phyloP scores from a whole-genome alignment of 2,797 vertebrate genomes.

The Anolis apletophallus region DNA sequence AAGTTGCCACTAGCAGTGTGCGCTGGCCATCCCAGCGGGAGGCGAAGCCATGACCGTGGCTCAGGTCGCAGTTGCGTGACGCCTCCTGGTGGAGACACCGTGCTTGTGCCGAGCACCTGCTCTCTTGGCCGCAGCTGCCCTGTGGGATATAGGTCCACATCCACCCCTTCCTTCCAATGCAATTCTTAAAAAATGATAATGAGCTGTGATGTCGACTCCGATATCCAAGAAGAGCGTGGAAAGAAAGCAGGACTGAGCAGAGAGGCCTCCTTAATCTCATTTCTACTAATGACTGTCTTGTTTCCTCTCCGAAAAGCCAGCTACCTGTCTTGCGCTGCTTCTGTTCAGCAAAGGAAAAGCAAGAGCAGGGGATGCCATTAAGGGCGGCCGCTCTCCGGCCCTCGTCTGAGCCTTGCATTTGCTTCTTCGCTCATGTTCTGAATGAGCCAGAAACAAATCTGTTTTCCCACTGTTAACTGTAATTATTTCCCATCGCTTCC shows the following conservation, averaged over 20 bases:
- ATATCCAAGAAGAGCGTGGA: neutral
- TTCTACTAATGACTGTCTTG: neutral
- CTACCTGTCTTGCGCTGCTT: conserved; percentile 10
- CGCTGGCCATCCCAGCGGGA: too few relatives aligned
- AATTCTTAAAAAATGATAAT: conserved; percentile 38
- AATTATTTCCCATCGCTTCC: conserved; percentile 39
- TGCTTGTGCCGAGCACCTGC: too few relatives aligned
- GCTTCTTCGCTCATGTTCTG: neutral
- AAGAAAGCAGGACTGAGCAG: conserved; percentile 23
- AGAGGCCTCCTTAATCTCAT: conserved; percentile 4
- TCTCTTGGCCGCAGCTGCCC: too few relatives aligned
- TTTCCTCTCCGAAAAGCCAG: neutral
- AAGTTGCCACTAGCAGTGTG: too few relatives aligned
- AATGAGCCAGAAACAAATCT: conserved; percentile 12
- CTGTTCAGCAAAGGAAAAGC: conserved; percentile 3
- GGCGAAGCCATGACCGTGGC: too few relatives aligned
- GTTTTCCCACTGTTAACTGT: neutral
- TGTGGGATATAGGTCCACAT: too few relatives aligned
- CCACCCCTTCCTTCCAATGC: conserved; percentile 36
- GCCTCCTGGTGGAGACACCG: too few relatives aligned
- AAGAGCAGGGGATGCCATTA: neutral
- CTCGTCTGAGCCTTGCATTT: neutral
- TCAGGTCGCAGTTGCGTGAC: too few relatives aligned
- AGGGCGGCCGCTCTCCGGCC: neutral
- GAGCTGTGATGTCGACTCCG: conserved; percentile 32